Evolutionary conservation across 2,797 vertebrate species (phyloP).

Genomic region (Rhynchotus rufescens): DNA sequence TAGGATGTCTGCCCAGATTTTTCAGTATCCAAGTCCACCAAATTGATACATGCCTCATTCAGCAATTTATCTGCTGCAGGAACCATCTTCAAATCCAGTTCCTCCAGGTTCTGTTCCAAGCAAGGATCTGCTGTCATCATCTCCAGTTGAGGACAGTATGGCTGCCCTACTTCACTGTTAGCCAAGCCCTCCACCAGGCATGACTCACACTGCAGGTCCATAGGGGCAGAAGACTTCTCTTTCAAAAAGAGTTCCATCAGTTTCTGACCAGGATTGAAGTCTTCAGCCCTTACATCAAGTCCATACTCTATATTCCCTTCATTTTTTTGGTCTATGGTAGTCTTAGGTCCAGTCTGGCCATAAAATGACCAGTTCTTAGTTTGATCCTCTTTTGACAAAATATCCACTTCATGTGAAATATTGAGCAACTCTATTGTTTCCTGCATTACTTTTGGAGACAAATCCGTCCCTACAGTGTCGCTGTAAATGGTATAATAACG

Average conservation of each 20-base stretch:
- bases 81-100: not conserved
- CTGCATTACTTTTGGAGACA: not conserved
- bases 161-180: not conserved
- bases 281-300: slow-evolving; percentile 48
- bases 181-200: not conserved
- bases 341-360: not conserved
- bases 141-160: not conserved
- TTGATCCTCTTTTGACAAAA: not conserved
- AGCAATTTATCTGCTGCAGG: not conserved
- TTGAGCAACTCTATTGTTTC: slow-evolving; percentile 28
- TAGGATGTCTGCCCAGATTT: not conserved
- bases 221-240: not conserved
- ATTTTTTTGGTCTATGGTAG: not conserved
- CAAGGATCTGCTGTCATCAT: not conserved
- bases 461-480: not conserved
- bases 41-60: not conserved
- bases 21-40: not conserved
- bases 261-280: not conserved
- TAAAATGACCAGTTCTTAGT: not conserved
- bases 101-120: slow-evolving; percentile 16
- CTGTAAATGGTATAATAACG: not conserved
- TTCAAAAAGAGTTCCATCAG: not conserved
- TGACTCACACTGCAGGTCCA: not conserved
- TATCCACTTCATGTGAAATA: not conserved
- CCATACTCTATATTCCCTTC: slow-evolving; percentile 48